These are phyloP conservation scores for Damaliscus lunatus DNA, from an alignment of 2,113 vertebrate genomes.

Conservation along the genomic window DNA sequence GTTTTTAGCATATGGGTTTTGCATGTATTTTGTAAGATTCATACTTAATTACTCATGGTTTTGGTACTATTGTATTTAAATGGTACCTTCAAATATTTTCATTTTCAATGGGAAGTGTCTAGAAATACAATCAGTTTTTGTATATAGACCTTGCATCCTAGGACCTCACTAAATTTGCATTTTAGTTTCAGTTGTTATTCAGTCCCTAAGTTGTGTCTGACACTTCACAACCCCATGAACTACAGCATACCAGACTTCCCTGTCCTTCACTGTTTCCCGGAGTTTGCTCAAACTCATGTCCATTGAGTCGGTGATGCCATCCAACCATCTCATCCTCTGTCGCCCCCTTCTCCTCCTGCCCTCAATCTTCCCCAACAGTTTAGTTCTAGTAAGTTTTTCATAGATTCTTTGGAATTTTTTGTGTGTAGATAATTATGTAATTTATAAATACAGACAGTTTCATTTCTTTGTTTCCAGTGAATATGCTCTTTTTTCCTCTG, in stretches of 20 bases:
- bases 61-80: not conserved
- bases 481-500: not conserved
- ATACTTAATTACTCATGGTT: not conserved
- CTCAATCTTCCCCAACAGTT: not conserved
- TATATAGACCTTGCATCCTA: not conserved
- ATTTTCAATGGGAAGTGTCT: not conserved
- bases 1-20: not conserved
- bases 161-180: not conserved
- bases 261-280: not conserved
- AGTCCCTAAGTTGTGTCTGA: not conserved
- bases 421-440: not conserved
- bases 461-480: not conserved
- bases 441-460: not conserved
- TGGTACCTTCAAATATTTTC: not conserved
- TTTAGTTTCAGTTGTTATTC: not conserved
- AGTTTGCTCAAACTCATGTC: not conserved
- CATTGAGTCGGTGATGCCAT: not conserved
- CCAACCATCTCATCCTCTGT: not conserved
- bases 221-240: not conserved
- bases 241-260: not conserved
- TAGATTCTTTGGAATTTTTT: not conserved
- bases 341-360: not conserved
- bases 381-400: not conserved
- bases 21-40: not conserved
- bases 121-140: not conserved